Evolutionary conservation across 2,888 invertebrate genomes (phyloP).

Genomic region (Pristionchus japonicus): DNA sequence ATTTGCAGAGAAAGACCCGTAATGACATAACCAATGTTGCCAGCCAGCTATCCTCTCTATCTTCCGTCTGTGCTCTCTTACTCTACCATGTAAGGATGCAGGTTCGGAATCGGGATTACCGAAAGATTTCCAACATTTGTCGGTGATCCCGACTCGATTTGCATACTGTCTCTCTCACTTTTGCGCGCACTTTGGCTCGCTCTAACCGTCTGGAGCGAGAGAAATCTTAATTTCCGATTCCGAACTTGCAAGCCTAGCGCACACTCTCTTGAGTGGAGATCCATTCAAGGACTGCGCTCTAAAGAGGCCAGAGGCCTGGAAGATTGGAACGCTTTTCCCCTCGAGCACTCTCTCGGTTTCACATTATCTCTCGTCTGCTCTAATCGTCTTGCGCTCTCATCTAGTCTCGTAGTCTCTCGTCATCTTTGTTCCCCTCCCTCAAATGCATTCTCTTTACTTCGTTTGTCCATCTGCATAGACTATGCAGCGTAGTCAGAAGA

Average conservation of each 20-base stretch:
- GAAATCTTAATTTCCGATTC: too few relatives aligned
- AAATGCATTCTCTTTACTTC: background rate
- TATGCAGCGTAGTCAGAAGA: too few relatives aligned
- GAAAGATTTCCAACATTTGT: too few relatives aligned
- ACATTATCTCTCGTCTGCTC: background rate
- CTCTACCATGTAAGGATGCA: too few relatives aligned
- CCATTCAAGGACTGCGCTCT: background rate
- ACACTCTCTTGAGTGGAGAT: background rate
- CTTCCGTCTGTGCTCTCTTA: background rate
- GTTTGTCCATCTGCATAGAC: slow-evolving; percentile 5
- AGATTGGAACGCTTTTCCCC: slow-evolving; percentile 19
- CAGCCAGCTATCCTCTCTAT: too few relatives aligned
- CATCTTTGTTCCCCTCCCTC: background rate
- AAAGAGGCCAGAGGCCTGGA: background rate
- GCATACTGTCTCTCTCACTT: too few relatives aligned
- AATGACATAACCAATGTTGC: background rate
- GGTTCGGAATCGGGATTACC: too few relatives aligned
- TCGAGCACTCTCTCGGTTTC: background rate
- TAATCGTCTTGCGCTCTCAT: background rate
- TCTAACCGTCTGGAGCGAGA: background rate
- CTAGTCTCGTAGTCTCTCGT: background rate
- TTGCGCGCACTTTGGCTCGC: too few relatives aligned
- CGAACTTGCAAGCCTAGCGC: too few relatives aligned
- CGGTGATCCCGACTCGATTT: too few relatives aligned
- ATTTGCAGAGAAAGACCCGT: background rate